A percentile compares a stretch with the other conserved stretches of the same genome.
Evolutionary conservation across 2,113 vertebrate species (phyloP).

Genomic region (Pelecanus crispus): DNA sequence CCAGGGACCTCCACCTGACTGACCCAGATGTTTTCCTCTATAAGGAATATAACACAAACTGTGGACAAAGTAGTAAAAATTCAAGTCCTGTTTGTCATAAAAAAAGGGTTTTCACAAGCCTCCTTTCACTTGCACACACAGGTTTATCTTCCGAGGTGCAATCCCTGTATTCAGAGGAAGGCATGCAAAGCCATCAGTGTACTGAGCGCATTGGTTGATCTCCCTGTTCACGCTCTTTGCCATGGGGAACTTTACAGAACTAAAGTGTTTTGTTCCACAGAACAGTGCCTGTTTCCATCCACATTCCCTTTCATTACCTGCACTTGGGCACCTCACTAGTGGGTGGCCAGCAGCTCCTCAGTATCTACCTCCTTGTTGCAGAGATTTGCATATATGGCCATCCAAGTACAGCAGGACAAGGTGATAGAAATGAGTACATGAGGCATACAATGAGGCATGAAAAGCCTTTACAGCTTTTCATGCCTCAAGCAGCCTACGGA

Average conservation of each 20-base stretch:
- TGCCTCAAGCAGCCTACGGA: background rate
- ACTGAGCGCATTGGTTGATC: fast-evolving
- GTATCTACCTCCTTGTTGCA: fast-evolving
- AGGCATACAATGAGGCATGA: too few species aligned
- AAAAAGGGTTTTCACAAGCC: background rate
- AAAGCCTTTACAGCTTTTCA: background rate
- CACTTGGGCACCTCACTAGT: too few species aligned
- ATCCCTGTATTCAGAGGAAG: background rate
- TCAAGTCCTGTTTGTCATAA: background rate
- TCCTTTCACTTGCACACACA: background rate
- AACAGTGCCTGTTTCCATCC: background rate
- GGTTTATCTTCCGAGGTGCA: background rate
- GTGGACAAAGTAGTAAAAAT: background rate
- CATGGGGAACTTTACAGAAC: fast-evolving
- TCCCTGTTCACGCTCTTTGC: background rate
- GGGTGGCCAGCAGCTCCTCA: background rate
- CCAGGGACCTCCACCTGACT: background rate
- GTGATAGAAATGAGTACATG: background rate
- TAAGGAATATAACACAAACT: background rate
- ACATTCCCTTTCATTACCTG: background rate
- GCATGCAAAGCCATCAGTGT: background rate
- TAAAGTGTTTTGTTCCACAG: background rate
- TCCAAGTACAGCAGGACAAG: background rate
- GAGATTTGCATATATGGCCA: background rate
- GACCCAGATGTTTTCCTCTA: fast-evolving